phyloP scores from a whole-genome alignment of 2,888 invertebrate genomes.

The Spatulosminthurus flaviceps region DNA sequence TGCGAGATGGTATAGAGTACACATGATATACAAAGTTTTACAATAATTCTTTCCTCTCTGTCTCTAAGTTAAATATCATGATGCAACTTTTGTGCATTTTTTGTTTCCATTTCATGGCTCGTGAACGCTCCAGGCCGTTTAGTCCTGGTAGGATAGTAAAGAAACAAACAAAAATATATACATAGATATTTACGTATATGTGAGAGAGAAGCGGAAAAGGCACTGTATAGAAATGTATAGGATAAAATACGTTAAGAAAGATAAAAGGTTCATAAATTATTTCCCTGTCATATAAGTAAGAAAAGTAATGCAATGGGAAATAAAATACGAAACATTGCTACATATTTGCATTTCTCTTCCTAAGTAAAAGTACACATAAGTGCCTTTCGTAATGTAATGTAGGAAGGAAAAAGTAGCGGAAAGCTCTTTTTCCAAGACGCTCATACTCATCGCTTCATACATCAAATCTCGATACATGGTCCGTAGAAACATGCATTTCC shows the following conservation, averaged over 20 bases:
- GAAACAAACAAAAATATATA: neutral
- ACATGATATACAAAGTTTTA: neutral
- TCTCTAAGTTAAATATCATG: neutral
- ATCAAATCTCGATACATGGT: neutral
- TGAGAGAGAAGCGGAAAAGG: neutral
- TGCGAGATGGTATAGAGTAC: no score
- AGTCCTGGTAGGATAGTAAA: no score
- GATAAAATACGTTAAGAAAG: neutral
- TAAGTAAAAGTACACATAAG: neutral
- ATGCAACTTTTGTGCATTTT: conserved; percentile 14
- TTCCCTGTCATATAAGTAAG: conserved; percentile 8
- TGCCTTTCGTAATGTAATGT: no score
- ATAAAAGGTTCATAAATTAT: conserved; percentile 27
- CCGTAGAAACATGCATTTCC: neutral
- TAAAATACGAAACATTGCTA: conserved; percentile 1
- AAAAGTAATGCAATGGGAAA: conserved; percentile 5
- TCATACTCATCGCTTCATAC: neutral
- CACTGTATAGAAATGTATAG: neutral
- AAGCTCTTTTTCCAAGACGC: neutral
- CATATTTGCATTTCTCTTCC: neutral
- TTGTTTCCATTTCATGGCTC: conserved; percentile 18
- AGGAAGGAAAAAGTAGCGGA: neutral
- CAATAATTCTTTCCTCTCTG: neutral
- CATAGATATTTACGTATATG: neutral
- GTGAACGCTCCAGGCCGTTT: conserved; percentile 8